Evolutionary conservation across 2,113 vertebrate genomes (phyloP), one percentile per base, ranked within the genome.

Genomic region (Fregata magnificens): DNA sequence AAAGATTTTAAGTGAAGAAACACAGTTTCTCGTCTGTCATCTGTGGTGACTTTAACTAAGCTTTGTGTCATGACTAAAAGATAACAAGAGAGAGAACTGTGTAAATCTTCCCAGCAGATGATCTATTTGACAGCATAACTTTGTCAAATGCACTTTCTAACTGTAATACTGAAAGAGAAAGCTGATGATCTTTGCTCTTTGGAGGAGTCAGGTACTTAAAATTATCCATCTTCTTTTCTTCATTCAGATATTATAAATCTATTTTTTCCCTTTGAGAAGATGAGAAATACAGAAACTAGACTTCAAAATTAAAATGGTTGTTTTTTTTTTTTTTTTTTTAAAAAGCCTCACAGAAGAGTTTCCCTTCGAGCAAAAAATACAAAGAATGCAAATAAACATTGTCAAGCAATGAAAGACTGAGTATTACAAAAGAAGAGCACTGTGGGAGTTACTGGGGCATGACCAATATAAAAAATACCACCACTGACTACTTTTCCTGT

Each of bases 341-440:
- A 29, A 45, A 71, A 77, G 22, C 7, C 65, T 93, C 52, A 52
- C 3, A 86, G 50, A 88, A 86, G 66, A 77, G 11, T 55, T 88
- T 95, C 76, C 55, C 74, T 96, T 87, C 7, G 2, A 95, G 93
- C 80, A 90, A 92, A 86, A 88, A 91, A 22, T 42, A 74, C 34
- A 80, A 91, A 93, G 66, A 93, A 91, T 85, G 91, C 91, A 96
- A 93, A 95, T 93, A 94, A 97, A 97, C 71, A 73, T 58, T 84
- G 78, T 91, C 89, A 93, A 85, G 74, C 53, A 73, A 55, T 38
- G 42, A 95, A 96, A 89, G 53, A 63, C 58, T 80, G 29, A 6
- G 69, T 69, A 63, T 94, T 95, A 92, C 73, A 91, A 93, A 93
- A 87, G 81, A 91, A 55, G n/a, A 94, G 66, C 77, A 70, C 53